A percentile compares a stretch with the other conserved stretches of the same genome.
These are phyloP conservation scores for Melangyna quadrimaculata DNA, from an alignment of 2,888 invertebrate species.

Conservation along the genomic window DNA sequence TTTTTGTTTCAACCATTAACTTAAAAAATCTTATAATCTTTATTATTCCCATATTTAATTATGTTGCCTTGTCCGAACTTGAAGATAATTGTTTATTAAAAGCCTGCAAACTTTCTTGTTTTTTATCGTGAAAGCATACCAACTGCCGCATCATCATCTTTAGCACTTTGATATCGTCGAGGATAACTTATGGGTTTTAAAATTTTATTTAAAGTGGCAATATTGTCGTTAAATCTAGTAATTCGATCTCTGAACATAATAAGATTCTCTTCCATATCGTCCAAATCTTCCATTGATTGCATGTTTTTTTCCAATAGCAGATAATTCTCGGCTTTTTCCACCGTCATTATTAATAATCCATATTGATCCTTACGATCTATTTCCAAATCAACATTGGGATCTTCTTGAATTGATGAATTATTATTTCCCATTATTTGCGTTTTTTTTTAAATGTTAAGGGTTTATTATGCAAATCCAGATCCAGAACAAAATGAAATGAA, in stretches of 20 bases:
- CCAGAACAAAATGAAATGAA: no score
- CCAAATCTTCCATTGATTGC: background rate
- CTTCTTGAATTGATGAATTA: background rate
- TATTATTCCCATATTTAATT: no score
- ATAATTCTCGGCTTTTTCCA: background rate
- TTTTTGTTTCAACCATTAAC: no score
- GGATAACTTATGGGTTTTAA: background rate
- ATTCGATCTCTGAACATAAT: background rate
- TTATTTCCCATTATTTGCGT: background rate
- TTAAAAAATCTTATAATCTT: no score
- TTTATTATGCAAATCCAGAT: no score
- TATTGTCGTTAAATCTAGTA: background rate
- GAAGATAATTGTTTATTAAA: background rate
- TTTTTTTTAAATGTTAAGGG: no score
- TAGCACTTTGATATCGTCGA: background rate
- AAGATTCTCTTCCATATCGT: background rate
- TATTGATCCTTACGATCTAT: background rate
- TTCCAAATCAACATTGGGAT: background rate
- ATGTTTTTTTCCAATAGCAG: background rate
- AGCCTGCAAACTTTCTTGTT: background rate
- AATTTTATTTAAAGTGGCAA: background rate
- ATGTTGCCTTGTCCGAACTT: no score
- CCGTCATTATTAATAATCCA: background rate
- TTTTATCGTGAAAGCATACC: background rate
- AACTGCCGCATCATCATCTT: background rate